Evolutionary conservation across 2,888 invertebrate genomes (phyloP).

Genomic region (Micoletzkya japonica): DNA sequence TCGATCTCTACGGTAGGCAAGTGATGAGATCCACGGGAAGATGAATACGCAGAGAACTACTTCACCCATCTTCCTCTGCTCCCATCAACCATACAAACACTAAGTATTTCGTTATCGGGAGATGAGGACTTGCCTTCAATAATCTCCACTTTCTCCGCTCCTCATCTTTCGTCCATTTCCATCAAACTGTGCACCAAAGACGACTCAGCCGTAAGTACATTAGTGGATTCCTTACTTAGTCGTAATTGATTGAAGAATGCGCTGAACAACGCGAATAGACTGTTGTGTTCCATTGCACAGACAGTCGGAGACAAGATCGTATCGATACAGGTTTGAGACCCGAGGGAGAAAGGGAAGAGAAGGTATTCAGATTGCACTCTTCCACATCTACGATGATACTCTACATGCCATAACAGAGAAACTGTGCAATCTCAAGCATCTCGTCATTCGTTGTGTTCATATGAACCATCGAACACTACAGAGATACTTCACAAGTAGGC

Average conservation of each 20-base stretch:
- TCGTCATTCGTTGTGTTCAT: conserved; percentile 55
- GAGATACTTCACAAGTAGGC: conserved; percentile 48
- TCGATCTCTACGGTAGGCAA: conserved; percentile 55
- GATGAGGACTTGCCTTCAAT: conserved; percentile 16
- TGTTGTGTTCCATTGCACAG: conserved; percentile 49
- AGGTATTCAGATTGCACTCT: conserved; percentile 9
- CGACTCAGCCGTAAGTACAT: not conserved
- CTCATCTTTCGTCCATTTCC: conserved; percentile 11
- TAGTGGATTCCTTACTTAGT: not conserved
- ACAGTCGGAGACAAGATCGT: conserved; percentile 53
- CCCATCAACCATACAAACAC: conserved; percentile 50
- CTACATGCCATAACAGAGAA: conserved; percentile 45
- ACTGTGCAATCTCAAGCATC: conserved; percentile 51
- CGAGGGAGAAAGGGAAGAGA: not conserved
- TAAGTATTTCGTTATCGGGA: conserved; percentile 49
- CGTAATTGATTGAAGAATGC: conserved; percentile 41
- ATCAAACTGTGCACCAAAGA: conserved; percentile 19
- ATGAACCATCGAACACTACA: conserved; percentile 49
- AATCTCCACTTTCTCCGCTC: conserved; percentile 17
- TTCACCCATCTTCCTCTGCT: conserved; percentile 54
- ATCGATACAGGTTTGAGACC: conserved; percentile 44
- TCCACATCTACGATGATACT: conserved; percentile 42
- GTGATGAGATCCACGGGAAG: not conserved
- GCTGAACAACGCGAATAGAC: conserved; percentile 54
- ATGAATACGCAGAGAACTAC: conserved; percentile 47